phyloP scores from a whole-genome alignment of 2,888 invertebrate species.

The Teleiodes luculella region DNA sequence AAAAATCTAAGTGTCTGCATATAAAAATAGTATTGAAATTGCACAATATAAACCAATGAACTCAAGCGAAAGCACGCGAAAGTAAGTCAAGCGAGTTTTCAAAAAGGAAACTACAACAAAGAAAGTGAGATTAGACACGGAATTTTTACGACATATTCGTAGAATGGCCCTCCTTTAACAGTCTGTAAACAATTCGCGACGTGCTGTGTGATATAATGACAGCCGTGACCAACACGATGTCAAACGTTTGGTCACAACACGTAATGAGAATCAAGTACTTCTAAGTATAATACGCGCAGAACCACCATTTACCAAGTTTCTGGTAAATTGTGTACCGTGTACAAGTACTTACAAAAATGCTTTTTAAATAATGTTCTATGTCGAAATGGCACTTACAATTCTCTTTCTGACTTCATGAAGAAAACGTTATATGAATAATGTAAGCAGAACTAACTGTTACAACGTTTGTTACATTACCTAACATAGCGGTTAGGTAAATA shows the following conservation, averaged over 20 bases:
- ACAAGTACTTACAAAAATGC: too few species aligned
- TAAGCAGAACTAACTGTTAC: too few species aligned
- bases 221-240: not conserved
- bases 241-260: not conserved
- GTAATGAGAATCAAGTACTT: not conserved
- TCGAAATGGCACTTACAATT: too few species aligned
- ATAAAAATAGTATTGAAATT: not conserved
- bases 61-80: not conserved
- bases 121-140: constrained; percentile 38
- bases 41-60: not conserved
- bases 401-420: too few species aligned
- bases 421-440: too few species aligned
- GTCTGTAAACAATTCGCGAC: constrained; percentile 4
- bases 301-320: not conserved
- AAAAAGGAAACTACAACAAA: constrained; percentile 29
- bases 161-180: constrained; percentile 37
- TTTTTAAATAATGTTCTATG: too few species aligned
- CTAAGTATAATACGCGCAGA: not conserved
- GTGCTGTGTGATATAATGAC: constrained; percentile 15
- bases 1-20: not conserved
- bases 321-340: too few species aligned
- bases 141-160: constrained; percentile 27
- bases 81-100: constrained; percentile 17
- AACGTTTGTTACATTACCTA: too few species aligned
- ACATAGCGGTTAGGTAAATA: too few species aligned